These are phyloP conservation scores for Drosophila pallidifrons DNA, from an alignment of 1,140 invertebrate genomes.

Conservation along the genomic window DNA sequence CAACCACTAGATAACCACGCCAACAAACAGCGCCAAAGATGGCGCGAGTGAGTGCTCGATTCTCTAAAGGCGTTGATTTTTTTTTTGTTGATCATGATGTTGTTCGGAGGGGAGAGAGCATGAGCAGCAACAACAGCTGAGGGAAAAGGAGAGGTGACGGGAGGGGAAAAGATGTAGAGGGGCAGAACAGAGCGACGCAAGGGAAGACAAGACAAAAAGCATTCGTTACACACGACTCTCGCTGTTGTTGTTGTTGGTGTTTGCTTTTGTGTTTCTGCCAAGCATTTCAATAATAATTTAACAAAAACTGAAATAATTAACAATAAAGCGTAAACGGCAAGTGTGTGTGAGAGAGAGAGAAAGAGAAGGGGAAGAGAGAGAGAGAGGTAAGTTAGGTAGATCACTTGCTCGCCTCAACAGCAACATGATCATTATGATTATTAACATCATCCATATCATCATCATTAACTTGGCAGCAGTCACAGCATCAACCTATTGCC, in stretches of 20 bases:
- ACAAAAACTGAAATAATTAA: constrained; percentile 82
- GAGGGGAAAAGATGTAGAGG: not conserved
- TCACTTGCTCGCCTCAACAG: constrained; percentile 26
- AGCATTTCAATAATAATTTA: constrained; percentile 79
- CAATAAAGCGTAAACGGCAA: constrained; percentile 57
- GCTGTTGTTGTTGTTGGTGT: constrained; percentile 27
- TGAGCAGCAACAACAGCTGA: not conserved
- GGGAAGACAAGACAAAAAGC: constrained; percentile 55
- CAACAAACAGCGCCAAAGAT: constrained; percentile 72
- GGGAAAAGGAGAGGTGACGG: not conserved
- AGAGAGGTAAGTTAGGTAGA: constrained; percentile 23
- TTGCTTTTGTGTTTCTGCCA: constrained; percentile 54
- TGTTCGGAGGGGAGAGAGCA: not conserved
- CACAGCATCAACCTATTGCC: constrained; percentile 9
- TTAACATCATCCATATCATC: constrained; percentile 2
- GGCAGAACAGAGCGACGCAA: not conserved
- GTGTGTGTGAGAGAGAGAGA: not conserved
- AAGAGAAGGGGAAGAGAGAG: not conserved
- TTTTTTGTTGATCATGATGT: constrained; percentile 21
- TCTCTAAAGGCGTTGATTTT: constrained; percentile 42
- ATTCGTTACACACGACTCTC: constrained; percentile 73
- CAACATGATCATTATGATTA: not conserved
- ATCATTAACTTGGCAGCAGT: constrained; percentile 8
- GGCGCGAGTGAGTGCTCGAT: constrained; percentile 69
- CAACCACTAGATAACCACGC: constrained; percentile 25